Conservation (phyloP, 1,140 invertebrate species). For the Drosophila melanogaster region DNA sequence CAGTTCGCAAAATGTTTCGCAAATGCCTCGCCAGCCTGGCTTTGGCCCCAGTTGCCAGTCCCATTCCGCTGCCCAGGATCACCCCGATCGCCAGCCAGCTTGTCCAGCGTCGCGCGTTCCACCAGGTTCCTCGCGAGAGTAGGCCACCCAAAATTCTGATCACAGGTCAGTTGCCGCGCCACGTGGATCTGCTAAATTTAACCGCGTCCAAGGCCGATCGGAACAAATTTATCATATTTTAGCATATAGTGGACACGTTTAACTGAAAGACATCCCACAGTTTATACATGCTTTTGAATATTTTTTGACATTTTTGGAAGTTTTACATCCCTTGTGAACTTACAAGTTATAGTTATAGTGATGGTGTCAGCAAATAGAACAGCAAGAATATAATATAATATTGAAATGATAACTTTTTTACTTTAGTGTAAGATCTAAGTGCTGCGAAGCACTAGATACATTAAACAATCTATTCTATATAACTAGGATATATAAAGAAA, state of each 20-base stretch:
- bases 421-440: too few relatives aligned
- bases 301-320: background rate
- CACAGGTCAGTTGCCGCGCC: conserved; percentile 83
- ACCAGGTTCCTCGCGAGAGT: conserved; percentile 40
- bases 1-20: conserved; percentile 62
- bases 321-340: too few relatives aligned
- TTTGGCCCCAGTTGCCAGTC: conserved; percentile 5
- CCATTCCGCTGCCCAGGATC: conserved; percentile 17
- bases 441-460: too few relatives aligned
- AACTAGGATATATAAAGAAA: too few relatives aligned
- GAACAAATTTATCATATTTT: too few relatives aligned
- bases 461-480: too few relatives aligned
- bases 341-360: too few relatives aligned
- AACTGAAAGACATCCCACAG: background rate
- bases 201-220: conserved; percentile 18
- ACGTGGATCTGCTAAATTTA: conserved; percentile 31
- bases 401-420: too few relatives aligned
- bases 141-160: conserved; percentile 86
- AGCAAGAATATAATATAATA: too few relatives aligned
- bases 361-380: too few relatives aligned
- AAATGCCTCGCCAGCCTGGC: conserved; percentile 62
- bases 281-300: background rate
- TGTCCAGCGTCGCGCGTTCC: conserved; percentile 52
- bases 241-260: background rate
- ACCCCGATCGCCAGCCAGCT: conserved; percentile 31